phyloP scores from a whole-genome alignment of 2,888 invertebrate species.

The Tribolium freemani region DNA sequence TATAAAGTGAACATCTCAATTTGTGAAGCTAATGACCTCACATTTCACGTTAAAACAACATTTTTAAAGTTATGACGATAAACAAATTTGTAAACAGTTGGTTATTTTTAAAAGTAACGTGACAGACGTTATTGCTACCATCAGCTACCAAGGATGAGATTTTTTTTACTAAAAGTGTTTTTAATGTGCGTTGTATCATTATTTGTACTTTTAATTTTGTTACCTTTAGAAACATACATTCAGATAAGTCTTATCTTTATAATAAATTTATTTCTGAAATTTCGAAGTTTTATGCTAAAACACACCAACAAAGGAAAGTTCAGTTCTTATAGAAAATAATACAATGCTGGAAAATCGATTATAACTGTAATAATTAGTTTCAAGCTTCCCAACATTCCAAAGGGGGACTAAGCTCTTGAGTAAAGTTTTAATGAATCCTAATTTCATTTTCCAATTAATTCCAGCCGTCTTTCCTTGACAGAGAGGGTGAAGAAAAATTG shows the following conservation, averaged over 20 bases:
- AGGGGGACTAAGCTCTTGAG: not conserved
- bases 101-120: slow-evolving; percentile 7
- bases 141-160: not conserved
- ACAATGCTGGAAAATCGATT: not conserved
- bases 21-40: slow-evolving; percentile 16
- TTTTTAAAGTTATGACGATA: slow-evolving; percentile 7
- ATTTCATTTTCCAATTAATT: not conserved
- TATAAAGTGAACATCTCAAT: not conserved
- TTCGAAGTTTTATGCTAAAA: not conserved
- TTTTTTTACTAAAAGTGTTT: not conserved
- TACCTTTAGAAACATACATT: not conserved
- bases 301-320: not conserved
- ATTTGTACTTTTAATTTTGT: not conserved
- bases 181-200: not conserved
- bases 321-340: not conserved
- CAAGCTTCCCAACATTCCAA: not conserved
- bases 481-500: not conserved
- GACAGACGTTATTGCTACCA: not conserved
- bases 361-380: not conserved
- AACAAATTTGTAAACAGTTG: not conserved
- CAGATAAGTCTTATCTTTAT: not conserved
- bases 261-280: not conserved
- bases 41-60: not conserved
- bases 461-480: not conserved
- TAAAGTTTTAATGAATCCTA: not conserved